Evolutionary conservation across 2,888 invertebrate genomes (phyloP), one percentile per base, ranked within the genome.

Genomic region (Drosophila borealis): DNA sequence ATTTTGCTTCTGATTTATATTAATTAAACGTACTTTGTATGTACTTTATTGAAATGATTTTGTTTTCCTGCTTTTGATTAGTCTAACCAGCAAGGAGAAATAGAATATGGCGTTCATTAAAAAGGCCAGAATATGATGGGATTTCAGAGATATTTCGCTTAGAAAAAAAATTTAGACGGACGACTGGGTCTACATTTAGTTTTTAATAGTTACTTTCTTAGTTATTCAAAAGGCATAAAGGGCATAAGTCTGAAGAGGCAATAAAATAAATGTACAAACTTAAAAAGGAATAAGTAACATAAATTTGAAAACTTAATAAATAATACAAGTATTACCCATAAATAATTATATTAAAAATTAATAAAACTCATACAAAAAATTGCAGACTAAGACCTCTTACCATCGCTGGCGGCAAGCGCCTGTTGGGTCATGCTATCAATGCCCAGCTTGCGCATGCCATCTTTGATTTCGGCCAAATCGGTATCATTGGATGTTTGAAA

Each of bases 401-500:
- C 94, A 93, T 94, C 91, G 51, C 71, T 80, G 74, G 74, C 93
- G 72, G 68, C 68, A 13, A 92, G 83, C 88, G 93, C 93, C 74
- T 93, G 91, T 84, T 93, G 91, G 71, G 91, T 93, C 89, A 93
- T 91, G 60, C 94, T 93, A 87, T 94, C 94, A 90, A 95, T 93
- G 80, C 95, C 95, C 78, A 96, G 93, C 92, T 95, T 95, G 92
- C 95, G 91, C 95, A 96, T 95, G 88, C 95, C 96, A 90, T 96
- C 95, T 89, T 95, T 94, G 71, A 95, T 95, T 92, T 96, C 95
- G 89, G 95, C 95, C 90, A 95, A 93, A 90, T 95, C 95, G 86
- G 94, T 94, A 77, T 94, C 94, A 50, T 75, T 87, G 29, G 88
- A 73, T 45, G 78, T 70, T 92, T 95, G 94, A 93, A 95, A 95